Percentiles rank a stretch among this genome's conserved stretches.
phyloP scores from a whole-genome alignment of 2,797 vertebrate species.

The Danio tinwini region DNA sequence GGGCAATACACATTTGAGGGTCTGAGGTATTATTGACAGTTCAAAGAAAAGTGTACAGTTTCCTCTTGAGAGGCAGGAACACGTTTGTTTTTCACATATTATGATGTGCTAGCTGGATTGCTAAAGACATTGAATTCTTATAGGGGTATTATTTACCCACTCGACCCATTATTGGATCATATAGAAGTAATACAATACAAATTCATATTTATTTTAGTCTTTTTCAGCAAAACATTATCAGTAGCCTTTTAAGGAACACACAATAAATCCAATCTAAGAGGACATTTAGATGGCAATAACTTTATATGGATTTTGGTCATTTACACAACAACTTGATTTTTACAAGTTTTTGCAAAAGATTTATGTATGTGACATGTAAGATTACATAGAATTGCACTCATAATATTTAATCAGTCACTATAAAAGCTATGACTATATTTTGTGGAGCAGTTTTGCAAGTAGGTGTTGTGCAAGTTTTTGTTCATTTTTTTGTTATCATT shows the following conservation, averaged over 20 bases:
- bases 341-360: too few species aligned
- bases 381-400: too few species aligned
- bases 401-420: too few species aligned
- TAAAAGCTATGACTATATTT: too few species aligned
- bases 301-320: too few species aligned
- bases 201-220: neutral
- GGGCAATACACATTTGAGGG: neutral
- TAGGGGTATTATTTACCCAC: too few species aligned
- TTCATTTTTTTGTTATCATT: too few species aligned
- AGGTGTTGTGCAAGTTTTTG: too few species aligned
- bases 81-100: conserved; percentile 13
- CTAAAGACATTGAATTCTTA: neutral
- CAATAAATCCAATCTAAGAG: neutral
- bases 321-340: too few species aligned
- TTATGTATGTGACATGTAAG: too few species aligned
- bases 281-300: too few species aligned
- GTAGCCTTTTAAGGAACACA: neutral
- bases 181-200: neutral
- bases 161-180: neutral
- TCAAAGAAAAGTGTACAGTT: conserved; percentile 17
- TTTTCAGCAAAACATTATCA: neutral
- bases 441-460: too few species aligned
- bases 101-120: conserved; percentile 1
- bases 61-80: neutral
- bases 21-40: conserved; percentile 22